Percentiles rank a stretch among this genome's conserved stretches.
phyloP scores from a whole-genome alignment of 2,113 vertebrate genomes.

The Tympanuchus pallidicinctus region DNA sequence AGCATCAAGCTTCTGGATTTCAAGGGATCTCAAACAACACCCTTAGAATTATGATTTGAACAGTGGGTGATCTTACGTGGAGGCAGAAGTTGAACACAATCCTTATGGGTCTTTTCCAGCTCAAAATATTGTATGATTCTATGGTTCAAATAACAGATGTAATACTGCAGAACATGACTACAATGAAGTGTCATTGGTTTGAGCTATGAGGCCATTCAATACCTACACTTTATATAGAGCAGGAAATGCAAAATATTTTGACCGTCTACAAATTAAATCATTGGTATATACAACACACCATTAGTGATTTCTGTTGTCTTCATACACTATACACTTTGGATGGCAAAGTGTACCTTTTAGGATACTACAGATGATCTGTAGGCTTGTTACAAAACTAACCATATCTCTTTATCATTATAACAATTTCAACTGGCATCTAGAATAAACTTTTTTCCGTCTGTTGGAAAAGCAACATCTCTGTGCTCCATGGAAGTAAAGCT shows the following conservation, averaged over 20 bases:
- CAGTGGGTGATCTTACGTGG: background rate
- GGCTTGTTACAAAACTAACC: background rate
- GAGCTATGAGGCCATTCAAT: background rate
- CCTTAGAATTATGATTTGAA: background rate
- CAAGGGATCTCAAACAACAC: background rate
- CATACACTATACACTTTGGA: background rate
- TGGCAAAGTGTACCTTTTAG: background rate
- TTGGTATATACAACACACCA: fast-evolving
- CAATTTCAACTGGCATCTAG: background rate
- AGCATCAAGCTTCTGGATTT: background rate
- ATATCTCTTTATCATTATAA: background rate
- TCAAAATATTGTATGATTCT: background rate
- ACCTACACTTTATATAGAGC: background rate
- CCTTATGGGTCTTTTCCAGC: background rate
- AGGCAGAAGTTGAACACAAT: background rate
- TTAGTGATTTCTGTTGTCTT: background rate
- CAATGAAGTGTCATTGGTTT: background rate
- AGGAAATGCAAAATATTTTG: background rate
- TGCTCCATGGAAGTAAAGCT: background rate
- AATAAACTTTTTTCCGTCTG: background rate
- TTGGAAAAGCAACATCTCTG: background rate
- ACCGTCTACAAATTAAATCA: background rate
- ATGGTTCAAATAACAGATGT: background rate
- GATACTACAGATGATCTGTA: background rate
- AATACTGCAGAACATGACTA: background rate